Percentiles rank a stretch among this genome's conserved stretches.
Evolutionary conservation across 2,888 invertebrate species (phyloP).

Genomic region (Caenorhabditis sp.): DNA sequence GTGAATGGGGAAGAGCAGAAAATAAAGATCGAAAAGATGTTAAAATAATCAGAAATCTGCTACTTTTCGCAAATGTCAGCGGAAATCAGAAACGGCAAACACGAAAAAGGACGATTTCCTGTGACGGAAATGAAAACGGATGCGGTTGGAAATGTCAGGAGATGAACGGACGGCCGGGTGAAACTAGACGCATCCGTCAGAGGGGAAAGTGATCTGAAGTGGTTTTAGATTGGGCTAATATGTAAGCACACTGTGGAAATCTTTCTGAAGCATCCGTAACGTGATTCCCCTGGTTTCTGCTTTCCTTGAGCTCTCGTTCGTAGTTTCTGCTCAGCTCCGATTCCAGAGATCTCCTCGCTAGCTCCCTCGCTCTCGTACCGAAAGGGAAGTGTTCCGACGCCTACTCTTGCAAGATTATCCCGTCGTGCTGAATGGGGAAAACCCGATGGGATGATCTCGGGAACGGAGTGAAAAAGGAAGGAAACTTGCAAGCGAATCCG

Average conservation of each 20-base stretch:
- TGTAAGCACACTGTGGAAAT: too few relatives aligned
- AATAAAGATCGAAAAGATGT: neutral
- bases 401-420: neutral
- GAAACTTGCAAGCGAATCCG: neutral
- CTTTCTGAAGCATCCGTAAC: too few relatives aligned
- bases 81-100: neutral
- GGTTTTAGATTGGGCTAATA: too few relatives aligned
- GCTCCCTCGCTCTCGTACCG: neutral
- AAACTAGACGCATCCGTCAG: too few relatives aligned
- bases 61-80: neutral
- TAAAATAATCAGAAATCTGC: neutral
- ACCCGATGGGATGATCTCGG: neutral
- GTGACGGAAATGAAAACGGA: neutral
- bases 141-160: neutral
- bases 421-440: neutral
- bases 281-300: too few relatives aligned
- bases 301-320: neutral
- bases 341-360: conserved; percentile 2
- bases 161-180: neutral
- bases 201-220: too few relatives aligned
- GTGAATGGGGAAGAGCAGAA: neutral
- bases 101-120: neutral
- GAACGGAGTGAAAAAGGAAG: neutral
- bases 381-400: conserved; percentile 2
- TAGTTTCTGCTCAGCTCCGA: neutral